A percentile compares a stretch with the other conserved stretches of the same genome.
phyloP scores from a whole-genome alignment of 1,140 invertebrate genomes.

The Drosophila truncata region DNA sequence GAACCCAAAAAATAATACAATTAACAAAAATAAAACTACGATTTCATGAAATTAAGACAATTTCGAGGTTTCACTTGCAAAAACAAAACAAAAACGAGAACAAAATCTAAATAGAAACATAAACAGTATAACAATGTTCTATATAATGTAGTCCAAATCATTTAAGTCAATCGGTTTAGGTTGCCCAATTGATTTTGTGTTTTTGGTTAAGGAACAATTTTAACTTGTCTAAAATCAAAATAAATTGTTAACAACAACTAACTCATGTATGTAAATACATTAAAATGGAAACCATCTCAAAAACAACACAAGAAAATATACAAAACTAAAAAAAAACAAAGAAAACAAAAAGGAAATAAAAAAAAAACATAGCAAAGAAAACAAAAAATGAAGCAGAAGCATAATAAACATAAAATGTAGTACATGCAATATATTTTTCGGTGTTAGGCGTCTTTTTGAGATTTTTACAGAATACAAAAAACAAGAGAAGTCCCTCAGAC shows the following conservation, averaged over 20 bases:
- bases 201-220: constrained; percentile 34
- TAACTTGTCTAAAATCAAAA: constrained; percentile 46
- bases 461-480: constrained; percentile 77
- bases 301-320: constrained; percentile 25
- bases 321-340: constrained; percentile 6
- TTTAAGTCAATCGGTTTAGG: constrained; percentile 35
- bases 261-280: constrained; percentile 72
- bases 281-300: constrained; percentile 14
- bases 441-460: constrained; percentile 85
- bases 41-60: constrained; percentile 82
- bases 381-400: constrained; percentile 33
- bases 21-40: constrained; percentile 51
- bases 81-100: constrained; percentile 20
- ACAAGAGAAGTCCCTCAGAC: constrained; percentile 50
- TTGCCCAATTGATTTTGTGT: constrained; percentile 29
- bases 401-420: constrained; percentile 72
- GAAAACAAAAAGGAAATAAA: constrained; percentile 1
- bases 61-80: constrained; percentile 81
- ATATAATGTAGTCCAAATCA: constrained; percentile 52
- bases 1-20: constrained; percentile 32
- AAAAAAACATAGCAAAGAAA: constrained; percentile 4
- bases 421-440: constrained; percentile 85
- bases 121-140: constrained; percentile 38
- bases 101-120: constrained; percentile 38
- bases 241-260: constrained; percentile 77